Evolutionary conservation across 2,888 invertebrate species (phyloP).

Genomic region (Cerastoderma edule): DNA sequence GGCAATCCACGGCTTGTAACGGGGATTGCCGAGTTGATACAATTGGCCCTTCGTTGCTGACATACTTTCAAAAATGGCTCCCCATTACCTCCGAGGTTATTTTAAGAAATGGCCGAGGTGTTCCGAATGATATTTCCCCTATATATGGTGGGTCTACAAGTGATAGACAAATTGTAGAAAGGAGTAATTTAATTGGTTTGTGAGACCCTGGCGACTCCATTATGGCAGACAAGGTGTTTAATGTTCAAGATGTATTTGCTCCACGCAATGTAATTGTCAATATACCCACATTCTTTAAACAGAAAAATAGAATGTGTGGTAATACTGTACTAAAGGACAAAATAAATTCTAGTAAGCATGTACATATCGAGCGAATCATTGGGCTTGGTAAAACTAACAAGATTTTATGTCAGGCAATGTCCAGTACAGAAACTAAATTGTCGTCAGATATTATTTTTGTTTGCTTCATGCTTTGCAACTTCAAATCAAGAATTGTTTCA

Average conservation of each 20-base stretch:
- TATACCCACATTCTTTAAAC: constrained; percentile 59
- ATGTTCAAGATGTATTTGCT: constrained; percentile 61
- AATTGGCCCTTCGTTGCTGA: too few relatives aligned
- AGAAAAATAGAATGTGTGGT: constrained; percentile 47
- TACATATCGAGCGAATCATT: constrained; percentile 53
- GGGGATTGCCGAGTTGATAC: too few relatives aligned
- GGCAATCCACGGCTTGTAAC: too few relatives aligned
- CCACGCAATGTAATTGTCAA: constrained; percentile 46
- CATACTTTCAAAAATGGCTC: too few relatives aligned
- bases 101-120: too few relatives aligned
- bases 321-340: constrained; percentile 51
- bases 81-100: too few relatives aligned
- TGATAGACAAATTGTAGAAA: constrained; percentile 63
- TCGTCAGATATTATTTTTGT: constrained; percentile 47
- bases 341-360: constrained; percentile 58
- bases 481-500: constrained; percentile 45
- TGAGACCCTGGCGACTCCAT: constrained; percentile 55
- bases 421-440: constrained; percentile 46
- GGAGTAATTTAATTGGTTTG: constrained; percentile 28
- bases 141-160: constrained; percentile 60
- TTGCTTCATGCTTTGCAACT: constrained; percentile 60
- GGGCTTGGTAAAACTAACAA: constrained; percentile 53
- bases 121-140: constrained; percentile 36
- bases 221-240: constrained; percentile 62
- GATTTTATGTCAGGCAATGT: constrained; percentile 42